These are phyloP conservation scores for Eupithecia subumbrata DNA, from an alignment of 2,888 invertebrate genomes.

Conservation along the genomic window DNA sequence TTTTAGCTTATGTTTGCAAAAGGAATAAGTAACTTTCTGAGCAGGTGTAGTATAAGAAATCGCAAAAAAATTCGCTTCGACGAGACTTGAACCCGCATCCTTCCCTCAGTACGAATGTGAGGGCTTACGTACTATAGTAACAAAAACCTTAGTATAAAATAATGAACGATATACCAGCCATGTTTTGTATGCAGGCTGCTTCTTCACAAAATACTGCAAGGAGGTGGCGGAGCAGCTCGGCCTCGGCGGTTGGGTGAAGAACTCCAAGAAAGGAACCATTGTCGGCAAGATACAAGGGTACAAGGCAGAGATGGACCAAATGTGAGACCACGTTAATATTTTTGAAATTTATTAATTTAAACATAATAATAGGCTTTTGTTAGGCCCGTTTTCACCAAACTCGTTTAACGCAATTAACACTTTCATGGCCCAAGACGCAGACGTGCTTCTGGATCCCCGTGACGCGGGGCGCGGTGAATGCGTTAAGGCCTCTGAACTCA, in stretches of 20 bases:
- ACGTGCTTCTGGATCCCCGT: no score
- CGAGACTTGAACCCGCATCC: no score
- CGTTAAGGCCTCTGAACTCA: no score
- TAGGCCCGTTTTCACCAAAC: not conserved
- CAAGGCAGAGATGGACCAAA: constrained; percentile 90
- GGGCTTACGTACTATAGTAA: no score
- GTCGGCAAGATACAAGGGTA: constrained; percentile 95
- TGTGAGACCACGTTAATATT: constrained; percentile 83
- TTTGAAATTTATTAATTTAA: not conserved
- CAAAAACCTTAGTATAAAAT: no score
- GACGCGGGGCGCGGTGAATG: no score
- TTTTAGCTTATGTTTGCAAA: no score
- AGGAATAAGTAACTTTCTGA: no score
- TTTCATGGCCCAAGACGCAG: not conserved
- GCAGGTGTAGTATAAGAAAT: no score
- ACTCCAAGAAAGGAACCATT: constrained; percentile 93
- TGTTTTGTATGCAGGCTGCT: constrained; percentile 86
- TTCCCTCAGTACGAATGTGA: no score
- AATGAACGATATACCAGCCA: not conserved
- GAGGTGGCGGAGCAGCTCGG: constrained; percentile 89
- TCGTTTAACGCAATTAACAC: not conserved
- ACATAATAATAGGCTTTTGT: not conserved
- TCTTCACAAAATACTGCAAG: constrained; percentile 94
- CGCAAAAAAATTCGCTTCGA: no score
- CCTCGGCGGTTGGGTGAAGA: constrained; percentile 96